Evolutionary conservation across 2,113 vertebrate genomes (phyloP).

Genomic region (Podocnemis expansa): DNA sequence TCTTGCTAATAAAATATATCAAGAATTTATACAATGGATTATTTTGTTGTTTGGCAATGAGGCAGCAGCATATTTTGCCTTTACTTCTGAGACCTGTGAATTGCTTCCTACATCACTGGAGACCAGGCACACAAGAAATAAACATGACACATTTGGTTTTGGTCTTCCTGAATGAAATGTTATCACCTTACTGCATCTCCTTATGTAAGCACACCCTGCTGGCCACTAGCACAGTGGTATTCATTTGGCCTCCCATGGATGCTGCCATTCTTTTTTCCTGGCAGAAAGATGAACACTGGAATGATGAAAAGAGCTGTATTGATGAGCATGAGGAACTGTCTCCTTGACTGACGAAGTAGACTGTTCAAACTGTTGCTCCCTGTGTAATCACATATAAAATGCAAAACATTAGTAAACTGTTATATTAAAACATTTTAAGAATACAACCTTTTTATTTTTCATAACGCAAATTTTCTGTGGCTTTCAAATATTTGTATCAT

Average conservation of each 20-base stretch:
- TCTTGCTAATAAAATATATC: conserved; percentile 58
- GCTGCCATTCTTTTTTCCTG: background rate
- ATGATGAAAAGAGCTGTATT: conserved; percentile 15
- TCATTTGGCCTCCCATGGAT: conserved; percentile 30
- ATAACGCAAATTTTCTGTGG: background rate
- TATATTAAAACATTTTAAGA: background rate
- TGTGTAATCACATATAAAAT: conserved; percentile 9
- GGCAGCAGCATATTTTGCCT: background rate
- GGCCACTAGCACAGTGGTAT: background rate
- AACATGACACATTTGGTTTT: background rate
- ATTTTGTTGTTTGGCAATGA: background rate
- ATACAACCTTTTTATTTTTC: background rate
- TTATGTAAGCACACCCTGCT: background rate
- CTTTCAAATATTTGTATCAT: conserved; percentile 9
- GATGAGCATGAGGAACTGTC: background rate
- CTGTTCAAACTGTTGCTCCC: background rate
- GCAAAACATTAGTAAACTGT: background rate
- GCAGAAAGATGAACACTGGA: background rate
- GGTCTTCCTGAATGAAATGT: background rate
- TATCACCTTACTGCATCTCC: conserved; percentile 22
- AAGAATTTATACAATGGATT: background rate
- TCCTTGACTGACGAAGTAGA: conserved; percentile 22
- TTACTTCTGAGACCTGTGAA: background rate
- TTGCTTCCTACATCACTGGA: background rate
- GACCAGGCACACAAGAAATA: background rate